Evolutionary conservation across 2,797 vertebrate genomes (phyloP).

Genomic region (Hipposideros larvatus): DNA sequence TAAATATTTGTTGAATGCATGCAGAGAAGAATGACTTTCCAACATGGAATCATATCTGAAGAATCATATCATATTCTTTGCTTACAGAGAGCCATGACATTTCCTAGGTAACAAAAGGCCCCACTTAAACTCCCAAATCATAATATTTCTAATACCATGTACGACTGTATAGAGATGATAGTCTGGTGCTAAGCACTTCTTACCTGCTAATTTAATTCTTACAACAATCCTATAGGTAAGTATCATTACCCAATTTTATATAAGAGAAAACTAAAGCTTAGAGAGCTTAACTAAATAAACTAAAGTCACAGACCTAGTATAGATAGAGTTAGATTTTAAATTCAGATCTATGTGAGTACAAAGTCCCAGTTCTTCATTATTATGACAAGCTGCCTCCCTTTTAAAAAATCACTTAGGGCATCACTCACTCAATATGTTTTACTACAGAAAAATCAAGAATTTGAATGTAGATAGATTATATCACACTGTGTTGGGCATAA

Average conservation of each 20-base stretch:
- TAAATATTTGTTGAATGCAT: neutral
- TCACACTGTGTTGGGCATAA: neutral
- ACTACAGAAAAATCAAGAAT: neutral
- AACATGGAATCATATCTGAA: neutral
- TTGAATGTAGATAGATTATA: neutral
- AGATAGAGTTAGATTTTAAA: neutral
- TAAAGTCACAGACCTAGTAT: neutral
- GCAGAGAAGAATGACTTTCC: neutral
- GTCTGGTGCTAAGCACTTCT: neutral
- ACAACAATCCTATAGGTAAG: neutral
- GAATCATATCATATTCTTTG: neutral
- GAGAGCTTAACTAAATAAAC: neutral
- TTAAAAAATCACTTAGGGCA: neutral
- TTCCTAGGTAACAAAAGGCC: neutral
- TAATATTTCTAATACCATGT: neutral
- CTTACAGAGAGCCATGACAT: neutral
- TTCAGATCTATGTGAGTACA: neutral
- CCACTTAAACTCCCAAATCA: neutral
- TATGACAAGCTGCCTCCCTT: neutral
- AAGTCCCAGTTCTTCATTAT: neutral
- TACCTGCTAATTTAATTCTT: neutral
- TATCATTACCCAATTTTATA: neutral
- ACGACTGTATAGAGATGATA: neutral
- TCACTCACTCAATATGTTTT: neutral
- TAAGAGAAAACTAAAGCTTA: neutral